phyloP scores from a whole-genome alignment of 1,140 invertebrate genomes.

The Tetramorium alpestre region DNA sequence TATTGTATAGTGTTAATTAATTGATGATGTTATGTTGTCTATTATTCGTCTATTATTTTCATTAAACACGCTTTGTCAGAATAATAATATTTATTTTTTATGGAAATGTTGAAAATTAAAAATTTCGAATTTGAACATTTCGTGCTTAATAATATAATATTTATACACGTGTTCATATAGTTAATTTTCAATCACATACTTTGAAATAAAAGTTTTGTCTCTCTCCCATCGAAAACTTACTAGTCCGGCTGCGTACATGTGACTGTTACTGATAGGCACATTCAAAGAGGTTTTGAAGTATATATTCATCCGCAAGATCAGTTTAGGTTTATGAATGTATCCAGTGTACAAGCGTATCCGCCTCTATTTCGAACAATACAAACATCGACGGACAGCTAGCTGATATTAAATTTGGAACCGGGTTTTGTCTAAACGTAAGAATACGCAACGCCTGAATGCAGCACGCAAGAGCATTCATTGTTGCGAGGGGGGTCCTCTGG shows the following conservation, averaged over 20 bases:
- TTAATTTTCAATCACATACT: neutral
- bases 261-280: neutral
- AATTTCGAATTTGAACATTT: neutral
- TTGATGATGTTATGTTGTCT: neutral
- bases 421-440: conserved; percentile 64
- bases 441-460: conserved; percentile 39
- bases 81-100: neutral
- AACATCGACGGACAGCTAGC: conserved; percentile 29
- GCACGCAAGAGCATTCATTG: conserved; percentile 57
- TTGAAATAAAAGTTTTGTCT: neutral
- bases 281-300: neutral
- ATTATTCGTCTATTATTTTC: neutral
- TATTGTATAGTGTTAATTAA: neutral
- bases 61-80: neutral
- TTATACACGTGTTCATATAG: neutral
- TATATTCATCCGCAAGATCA: neutral
- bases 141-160: neutral
- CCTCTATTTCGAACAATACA: conserved; percentile 58
- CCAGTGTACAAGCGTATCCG: conserved; percentile 31
- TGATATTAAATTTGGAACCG: conserved; percentile 52
- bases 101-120: neutral
- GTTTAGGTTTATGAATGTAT: conserved; percentile 34
- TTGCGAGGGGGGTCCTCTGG: conserved; percentile 47
- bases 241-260: neutral
- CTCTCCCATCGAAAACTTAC: neutral